These are phyloP conservation scores for Platerodrilus igneus DNA, from an alignment of 2,888 invertebrate species.

Conservation along the genomic window DNA sequence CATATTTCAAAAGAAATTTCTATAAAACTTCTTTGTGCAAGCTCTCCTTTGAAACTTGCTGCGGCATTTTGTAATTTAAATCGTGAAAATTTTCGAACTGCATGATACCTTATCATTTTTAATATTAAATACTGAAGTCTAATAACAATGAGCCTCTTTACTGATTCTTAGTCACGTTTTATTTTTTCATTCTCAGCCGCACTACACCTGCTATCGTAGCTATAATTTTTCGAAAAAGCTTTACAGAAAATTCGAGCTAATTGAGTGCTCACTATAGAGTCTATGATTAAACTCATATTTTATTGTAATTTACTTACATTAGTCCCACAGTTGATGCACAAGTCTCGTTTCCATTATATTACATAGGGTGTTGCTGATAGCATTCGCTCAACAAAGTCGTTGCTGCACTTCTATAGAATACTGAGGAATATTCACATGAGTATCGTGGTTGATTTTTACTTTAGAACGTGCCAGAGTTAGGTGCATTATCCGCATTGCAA, in stretches of 20 bases:
- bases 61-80: too few species aligned
- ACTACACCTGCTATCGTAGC: slow-evolving; percentile 17
- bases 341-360: slow-evolving; percentile 29
- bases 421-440: too few species aligned
- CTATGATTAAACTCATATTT: slow-evolving; percentile 33
- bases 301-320: slow-evolving; percentile 30
- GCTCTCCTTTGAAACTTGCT: too few species aligned
- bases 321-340: slow-evolving; percentile 25
- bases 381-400: too few species aligned
- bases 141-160: too few species aligned
- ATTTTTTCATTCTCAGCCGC: slow-evolving; percentile 25
- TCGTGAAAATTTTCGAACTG: too few species aligned
- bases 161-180: slow-evolving; percentile 25
- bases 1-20: too few species aligned
- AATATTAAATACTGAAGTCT: too few species aligned
- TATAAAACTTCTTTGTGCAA: too few species aligned
- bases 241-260: slow-evolving; percentile 29
- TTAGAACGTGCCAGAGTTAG: slow-evolving; percentile 19
- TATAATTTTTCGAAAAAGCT: slow-evolving; percentile 26
- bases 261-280: slow-evolving; percentile 33
- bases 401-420: too few species aligned
- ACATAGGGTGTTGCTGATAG: slow-evolving; percentile 26
- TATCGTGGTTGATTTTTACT: slow-evolving; percentile 22
- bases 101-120: too few species aligned
- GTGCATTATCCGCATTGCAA: slow-evolving; percentile 27